These are phyloP conservation scores for Dallia pectoralis DNA, from an alignment of 2,797 vertebrate genomes.

Conservation along the genomic window DNA sequence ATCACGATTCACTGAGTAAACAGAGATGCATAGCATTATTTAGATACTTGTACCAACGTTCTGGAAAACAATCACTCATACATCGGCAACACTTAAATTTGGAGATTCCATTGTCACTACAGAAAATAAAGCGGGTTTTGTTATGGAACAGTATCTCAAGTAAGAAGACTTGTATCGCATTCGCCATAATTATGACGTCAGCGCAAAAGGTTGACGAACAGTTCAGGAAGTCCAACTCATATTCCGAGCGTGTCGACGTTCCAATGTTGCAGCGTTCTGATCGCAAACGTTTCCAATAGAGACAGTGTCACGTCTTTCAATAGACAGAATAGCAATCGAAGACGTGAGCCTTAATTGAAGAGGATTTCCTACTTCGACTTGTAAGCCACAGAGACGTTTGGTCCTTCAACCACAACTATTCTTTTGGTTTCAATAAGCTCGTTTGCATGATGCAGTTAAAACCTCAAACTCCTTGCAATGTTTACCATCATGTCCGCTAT, in stretches of 20 bases:
- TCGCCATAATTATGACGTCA: conserved; percentile 18
- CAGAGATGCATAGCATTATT: neutral
- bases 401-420: neutral
- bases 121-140: neutral
- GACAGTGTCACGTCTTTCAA: neutral
- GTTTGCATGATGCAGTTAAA: neutral
- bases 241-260: neutral
- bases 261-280: conserved; percentile 1
- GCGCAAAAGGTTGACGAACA: neutral
- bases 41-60: neutral
- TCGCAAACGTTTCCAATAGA: neutral
- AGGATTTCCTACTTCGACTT: conserved; percentile 6
- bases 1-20: neutral
- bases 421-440: conserved; percentile 6
- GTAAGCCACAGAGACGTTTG: conserved; percentile 15
- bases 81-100: neutral
- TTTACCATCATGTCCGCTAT: neutral
- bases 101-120: neutral
- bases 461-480: neutral
- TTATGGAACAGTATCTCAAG: neutral
- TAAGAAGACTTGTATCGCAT: conserved; percentile 50
- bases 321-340: neutral
- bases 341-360: neutral
- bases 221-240: conserved; percentile 41
- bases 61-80: neutral